Evolutionary conservation across 2,888 invertebrate species (phyloP), one percentile per base, ranked within the genome.

Genomic region (Brachynemurus nebulosus): DNA sequence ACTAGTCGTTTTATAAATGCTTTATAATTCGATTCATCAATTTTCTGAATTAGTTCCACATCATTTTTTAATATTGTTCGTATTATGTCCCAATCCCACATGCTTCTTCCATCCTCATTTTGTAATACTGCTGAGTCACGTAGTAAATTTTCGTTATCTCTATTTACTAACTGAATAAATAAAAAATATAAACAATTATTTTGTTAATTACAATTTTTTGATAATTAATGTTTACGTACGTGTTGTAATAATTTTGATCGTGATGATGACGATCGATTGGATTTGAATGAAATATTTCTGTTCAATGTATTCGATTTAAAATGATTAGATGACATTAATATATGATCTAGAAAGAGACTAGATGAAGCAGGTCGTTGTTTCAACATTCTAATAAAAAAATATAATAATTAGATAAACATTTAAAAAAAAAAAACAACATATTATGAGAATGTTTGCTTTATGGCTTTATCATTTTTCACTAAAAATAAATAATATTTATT

Each of bases 51-150:
- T 8, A 69, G 64, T 45, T 70, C 70, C 30, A 41, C 36, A 11
- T 17, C 38, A 40, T 19, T 85, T 73, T 81, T 83, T 20, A 91
- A 67, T 55, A 90, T 75, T 34, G 86, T 79, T 48, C 82, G 73
- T 48, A 95, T 81, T n/a, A 89, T 72, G 54, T 86, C 83, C 93
- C 93, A 95, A 60, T 93, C 84, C 95, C 95, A 95, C 1, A 78
- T 74, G 46, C 76, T 76, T n/a, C n/a, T n/a, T 4, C 83, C 83
- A 56, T 90, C 90, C 53, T 86, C 83, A 46, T 78, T 76, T 45
- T 74, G 70, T 54, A 90, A 69, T 3, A 95, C 91, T 50, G 83
- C 77, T 2, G 89, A 84, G 52, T 90, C 86, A 55, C 80, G 78
- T 14, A 93, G 74, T 49, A 80, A 64, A 53, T 74, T 77, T 57